Base-by-base conservation (phyloP, 2,888 invertebrate species). In the Tanypteryx hageni region DNA sequence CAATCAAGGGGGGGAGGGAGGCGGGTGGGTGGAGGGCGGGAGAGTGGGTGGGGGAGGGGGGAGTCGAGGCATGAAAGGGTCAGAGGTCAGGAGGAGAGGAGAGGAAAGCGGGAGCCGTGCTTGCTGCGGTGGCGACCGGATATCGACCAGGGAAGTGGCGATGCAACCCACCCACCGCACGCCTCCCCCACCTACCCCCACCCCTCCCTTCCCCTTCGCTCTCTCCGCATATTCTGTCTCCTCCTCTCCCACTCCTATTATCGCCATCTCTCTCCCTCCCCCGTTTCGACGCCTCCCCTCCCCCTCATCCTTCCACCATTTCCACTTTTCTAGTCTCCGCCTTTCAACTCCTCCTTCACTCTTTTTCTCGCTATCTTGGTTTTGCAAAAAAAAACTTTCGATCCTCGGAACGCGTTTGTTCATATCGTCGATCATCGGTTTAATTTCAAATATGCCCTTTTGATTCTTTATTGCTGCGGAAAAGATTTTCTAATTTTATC, bases 61-160 rank as follows among this genome's bases (percentile, higher is more conserved):
- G 27, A 22, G n/a, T 76, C 22, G 76, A 76, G 76, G 27, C 22
- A 86, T 61, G 22, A 59, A 61, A 86, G 89, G 89, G 89, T 89
- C 89, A 89, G 89, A 68, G 89, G 89, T 89, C 89, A 89, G 44
- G 89, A 44, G 89, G 56, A 56, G 64, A 64, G 64, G 64, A 64
- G 64, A n/a, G 83, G 76, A 76, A 85, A 57, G 31, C 16, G 59
- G 44, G 89, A 3, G 44, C 22, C 31, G 27, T 61, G 89, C 64
- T 89, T 64, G 89, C 89, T 89, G 89, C 89, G 89, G 89, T 89
- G 89, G 89, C 89, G 89, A 61, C 89, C 89, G 89, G 89, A 89
- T 89, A 89, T 89, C 89, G 89, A 89, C 89, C 89, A 44, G 64
- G 89, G 89, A 89, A 89, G 89, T 89, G 89, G 86, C 86, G 59